Percentiles rank a stretch among this genome's conserved stretches.
phyloP scores from a whole-genome alignment of 2,113 vertebrate species.

The Callocephalon fimbriatum region DNA sequence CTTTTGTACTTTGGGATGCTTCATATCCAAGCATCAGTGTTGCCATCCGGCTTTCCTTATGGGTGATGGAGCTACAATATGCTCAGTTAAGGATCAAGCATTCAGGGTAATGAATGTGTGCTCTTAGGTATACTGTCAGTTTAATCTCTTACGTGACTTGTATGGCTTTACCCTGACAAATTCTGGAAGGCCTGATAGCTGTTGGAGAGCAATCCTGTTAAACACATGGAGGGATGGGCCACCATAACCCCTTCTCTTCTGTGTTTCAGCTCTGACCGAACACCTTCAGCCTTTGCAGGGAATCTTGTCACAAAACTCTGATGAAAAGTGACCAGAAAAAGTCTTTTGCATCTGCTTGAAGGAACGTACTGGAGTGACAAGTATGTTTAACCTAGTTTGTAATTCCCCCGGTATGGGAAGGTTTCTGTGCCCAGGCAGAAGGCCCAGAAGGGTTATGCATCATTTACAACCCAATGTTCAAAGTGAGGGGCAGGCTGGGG shows the following conservation, averaged over 20 bases:
- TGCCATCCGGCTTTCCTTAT: neutral
- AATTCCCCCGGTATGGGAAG: slow-evolving; percentile 17
- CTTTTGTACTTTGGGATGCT: neutral
- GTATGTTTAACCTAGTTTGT: slow-evolving; percentile 46
- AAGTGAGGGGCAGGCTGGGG: neutral
- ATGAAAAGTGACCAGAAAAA: slow-evolving; percentile 7
- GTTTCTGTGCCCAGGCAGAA: slow-evolving; percentile 39
- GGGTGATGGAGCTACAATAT: neutral
- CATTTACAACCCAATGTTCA: slow-evolving; percentile 14
- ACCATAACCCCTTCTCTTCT: neutral
- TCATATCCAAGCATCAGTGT: neutral
- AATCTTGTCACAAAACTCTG: neutral
- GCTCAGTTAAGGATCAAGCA: neutral
- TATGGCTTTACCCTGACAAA: neutral
- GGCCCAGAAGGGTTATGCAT: slow-evolving; percentile 64
- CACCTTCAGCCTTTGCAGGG: neutral
- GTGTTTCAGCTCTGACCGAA: neutral
- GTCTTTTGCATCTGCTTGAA: neutral
- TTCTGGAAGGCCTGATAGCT: neutral
- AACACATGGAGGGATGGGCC: neutral
- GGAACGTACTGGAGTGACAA: neutral
- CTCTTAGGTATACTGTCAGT: neutral
- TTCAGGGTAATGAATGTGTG: neutral
- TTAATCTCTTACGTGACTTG: neutral
- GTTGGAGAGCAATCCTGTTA: neutral